These are phyloP conservation scores for Zaprionus camerounensis DNA, from an alignment of 1,140 invertebrate species.

Conservation along the genomic window DNA sequence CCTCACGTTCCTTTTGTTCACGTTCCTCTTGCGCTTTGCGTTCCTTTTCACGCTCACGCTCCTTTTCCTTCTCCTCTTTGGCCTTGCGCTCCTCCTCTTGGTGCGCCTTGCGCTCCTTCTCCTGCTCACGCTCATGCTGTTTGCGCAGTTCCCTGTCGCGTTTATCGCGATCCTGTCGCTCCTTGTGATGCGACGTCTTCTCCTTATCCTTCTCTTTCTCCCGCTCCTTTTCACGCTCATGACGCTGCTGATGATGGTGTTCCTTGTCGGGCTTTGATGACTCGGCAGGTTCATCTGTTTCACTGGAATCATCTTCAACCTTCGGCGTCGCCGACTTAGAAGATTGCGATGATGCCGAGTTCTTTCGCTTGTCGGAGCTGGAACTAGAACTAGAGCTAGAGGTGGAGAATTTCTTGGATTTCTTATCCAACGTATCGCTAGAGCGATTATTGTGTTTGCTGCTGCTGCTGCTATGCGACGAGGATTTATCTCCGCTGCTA, in stretches of 20 bases:
- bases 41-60: slow-evolving; percentile 73
- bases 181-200: slow-evolving; percentile 56
- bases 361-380: slow-evolving; percentile 72
- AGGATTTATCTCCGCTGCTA: slow-evolving; percentile 23
- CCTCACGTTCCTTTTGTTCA: slow-evolving; percentile 81
- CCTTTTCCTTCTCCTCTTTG: slow-evolving; percentile 82
- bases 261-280: slow-evolving; percentile 59
- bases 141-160: slow-evolving; percentile 47
- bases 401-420: slow-evolving; percentile 61
- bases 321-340: slow-evolving; percentile 68
- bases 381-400: slow-evolving; percentile 14
- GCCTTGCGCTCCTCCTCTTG: slow-evolving; percentile 72
- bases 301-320: slow-evolving; percentile 69
- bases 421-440: slow-evolving; percentile 52
- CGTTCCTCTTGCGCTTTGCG: slow-evolving; percentile 70
- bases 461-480: slow-evolving; percentile 36
- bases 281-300: slow-evolving; percentile 58
- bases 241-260: slow-evolving; percentile 33
- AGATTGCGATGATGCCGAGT: slow-evolving; percentile 61
- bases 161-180: slow-evolving; percentile 72
- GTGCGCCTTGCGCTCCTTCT: slow-evolving; percentile 54
- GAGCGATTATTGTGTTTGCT: slow-evolving; percentile 76
- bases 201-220: slow-evolving; percentile 64
- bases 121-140: slow-evolving; percentile 41
- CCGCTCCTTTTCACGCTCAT: slow-evolving; percentile 53